Evolutionary conservation across 2,888 invertebrate genomes (phyloP).

Genomic region (Osmoderma eremita): DNA sequence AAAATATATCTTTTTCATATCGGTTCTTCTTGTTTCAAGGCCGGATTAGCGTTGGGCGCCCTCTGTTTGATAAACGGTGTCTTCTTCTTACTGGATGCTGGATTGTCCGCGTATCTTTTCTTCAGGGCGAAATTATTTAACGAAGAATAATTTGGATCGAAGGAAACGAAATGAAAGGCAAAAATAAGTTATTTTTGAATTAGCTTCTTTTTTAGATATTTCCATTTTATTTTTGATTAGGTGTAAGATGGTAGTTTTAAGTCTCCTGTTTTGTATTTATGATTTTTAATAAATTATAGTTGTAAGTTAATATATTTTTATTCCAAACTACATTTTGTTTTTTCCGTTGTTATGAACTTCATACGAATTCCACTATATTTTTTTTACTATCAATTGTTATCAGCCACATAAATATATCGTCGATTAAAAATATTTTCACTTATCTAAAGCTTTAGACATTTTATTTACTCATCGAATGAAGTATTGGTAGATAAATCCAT

Average conservation of each 20-base stretch:
- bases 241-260: not conserved
- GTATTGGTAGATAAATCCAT: too few species aligned
- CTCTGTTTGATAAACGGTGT: constrained; percentile 83
- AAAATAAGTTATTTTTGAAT: not conserved
- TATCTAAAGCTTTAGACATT: too few species aligned
- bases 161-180: not conserved
- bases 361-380: too few species aligned
- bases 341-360: too few species aligned
- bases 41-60: constrained; percentile 83
- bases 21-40: constrained; percentile 56
- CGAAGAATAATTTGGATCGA: not conserved
- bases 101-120: constrained; percentile 72
- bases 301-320: too few species aligned
- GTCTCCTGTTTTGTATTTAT: constrained; percentile 28
- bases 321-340: too few species aligned
- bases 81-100: constrained; percentile 80
- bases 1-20: too few species aligned
- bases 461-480: too few species aligned
- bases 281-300: constrained; percentile 27
- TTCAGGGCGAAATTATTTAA: constrained; percentile 39
- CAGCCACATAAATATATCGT: too few species aligned
- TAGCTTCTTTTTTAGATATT: not conserved
- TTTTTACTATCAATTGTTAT: too few species aligned
- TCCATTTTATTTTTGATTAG: not conserved
- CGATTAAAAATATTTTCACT: too few species aligned